These are phyloP conservation scores for Clytia hemisphaerica DNA, from an alignment of 30 jellyfish, hydroid and myxozoan species.

Conservation along the genomic window DNA sequence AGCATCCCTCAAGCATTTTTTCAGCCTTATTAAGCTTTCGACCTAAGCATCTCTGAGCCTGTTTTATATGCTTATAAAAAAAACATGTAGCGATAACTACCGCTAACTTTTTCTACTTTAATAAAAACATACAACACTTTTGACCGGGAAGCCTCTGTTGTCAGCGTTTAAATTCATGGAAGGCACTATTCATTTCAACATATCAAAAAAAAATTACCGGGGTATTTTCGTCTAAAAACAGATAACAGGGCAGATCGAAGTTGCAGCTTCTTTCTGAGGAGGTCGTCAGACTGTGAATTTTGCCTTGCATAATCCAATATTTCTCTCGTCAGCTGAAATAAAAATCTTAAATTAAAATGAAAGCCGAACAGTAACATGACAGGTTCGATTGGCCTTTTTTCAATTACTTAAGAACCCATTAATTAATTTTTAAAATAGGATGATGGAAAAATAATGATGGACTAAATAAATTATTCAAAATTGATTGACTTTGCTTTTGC, in stretches of 20 bases:
- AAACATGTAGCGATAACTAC: too few relatives aligned
- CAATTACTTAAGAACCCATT: not conserved
- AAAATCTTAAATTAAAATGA: not conserved
- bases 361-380: not conserved
- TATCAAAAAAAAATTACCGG: constrained; percentile 36
- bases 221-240: constrained; percentile 63
- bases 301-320: constrained; percentile 32
- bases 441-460: too few relatives aligned
- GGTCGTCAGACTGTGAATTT: constrained; percentile 58
- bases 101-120: too few relatives aligned
- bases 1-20: too few relatives aligned
- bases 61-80: too few relatives aligned
- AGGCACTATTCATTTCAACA: not conserved
- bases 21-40: too few relatives aligned
- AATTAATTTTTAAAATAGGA: too few relatives aligned
- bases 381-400: not conserved
- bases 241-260: constrained; percentile 70
- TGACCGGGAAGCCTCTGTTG: not conserved
- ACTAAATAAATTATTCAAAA: too few relatives aligned
- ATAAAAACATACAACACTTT: not conserved
- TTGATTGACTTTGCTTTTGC: too few relatives aligned
- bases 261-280: constrained; percentile 53
- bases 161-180: not conserved
- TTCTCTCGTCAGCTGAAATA: constrained; percentile 57
- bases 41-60: too few relatives aligned